Evolutionary conservation across 2,888 invertebrate genomes (phyloP).

Genomic region (Pinctada fucata): DNA sequence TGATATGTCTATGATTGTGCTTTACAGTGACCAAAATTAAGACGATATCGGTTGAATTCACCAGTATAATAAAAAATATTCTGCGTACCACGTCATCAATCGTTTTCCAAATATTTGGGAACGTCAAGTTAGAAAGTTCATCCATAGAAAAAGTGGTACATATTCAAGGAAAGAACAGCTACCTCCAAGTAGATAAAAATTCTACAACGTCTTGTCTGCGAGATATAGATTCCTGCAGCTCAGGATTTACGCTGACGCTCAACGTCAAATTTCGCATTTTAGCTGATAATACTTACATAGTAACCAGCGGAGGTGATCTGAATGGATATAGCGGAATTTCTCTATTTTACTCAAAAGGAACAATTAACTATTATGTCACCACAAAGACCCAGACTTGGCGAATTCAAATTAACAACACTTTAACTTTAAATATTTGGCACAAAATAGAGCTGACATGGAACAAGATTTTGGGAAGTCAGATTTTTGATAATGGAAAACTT

Average conservation of each 20-base stretch:
- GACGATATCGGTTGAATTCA: constrained; percentile 33
- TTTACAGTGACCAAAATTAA: background rate
- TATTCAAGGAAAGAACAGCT: constrained; percentile 46
- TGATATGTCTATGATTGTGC: background rate
- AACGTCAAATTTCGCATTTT: constrained; percentile 49
- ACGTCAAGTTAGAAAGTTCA: constrained; percentile 32
- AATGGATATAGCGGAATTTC: constrained; percentile 50
- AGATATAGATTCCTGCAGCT: constrained; percentile 46
- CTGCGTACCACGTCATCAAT: constrained; percentile 40
- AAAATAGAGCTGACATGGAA: constrained; percentile 60
- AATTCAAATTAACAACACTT: constrained; percentile 37
- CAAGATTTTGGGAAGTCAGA: constrained; percentile 48
- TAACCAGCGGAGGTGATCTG: constrained; percentile 54
- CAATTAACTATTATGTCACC: constrained; percentile 52
- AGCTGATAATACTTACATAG: constrained; percentile 47
- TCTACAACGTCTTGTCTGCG: constrained; percentile 42
- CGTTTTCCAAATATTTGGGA: constrained; percentile 47
- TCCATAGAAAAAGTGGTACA: constrained; percentile 32
- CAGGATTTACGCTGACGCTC: constrained; percentile 50
- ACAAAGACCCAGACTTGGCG: constrained; percentile 54
- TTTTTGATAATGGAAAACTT: constrained; percentile 48
- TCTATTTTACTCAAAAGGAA: constrained; percentile 44
- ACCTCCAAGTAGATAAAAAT: constrained; percentile 38
- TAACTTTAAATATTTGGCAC: constrained; percentile 55
- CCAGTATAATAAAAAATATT: constrained; percentile 42